Percentiles rank a stretch among this genome's conserved stretches.
Evolutionary conservation across 2,113 vertebrate genomes (phyloP).

Genomic region (Propithecus coquereli): DNA sequence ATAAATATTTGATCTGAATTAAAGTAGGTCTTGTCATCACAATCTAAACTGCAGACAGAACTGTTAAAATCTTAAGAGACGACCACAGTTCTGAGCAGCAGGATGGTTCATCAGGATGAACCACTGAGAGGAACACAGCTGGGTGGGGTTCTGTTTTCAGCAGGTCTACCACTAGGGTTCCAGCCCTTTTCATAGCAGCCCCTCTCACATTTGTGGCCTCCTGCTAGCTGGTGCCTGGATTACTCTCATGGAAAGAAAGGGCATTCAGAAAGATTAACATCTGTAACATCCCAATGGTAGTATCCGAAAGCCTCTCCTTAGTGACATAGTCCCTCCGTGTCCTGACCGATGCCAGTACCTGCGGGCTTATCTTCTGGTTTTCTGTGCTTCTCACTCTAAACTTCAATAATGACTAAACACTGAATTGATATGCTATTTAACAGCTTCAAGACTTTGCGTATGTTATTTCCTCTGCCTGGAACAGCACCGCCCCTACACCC

Average conservation of each 20-base stretch:
- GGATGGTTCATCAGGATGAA: neutral
- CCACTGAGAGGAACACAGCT: neutral
- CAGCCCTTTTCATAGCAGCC: neutral
- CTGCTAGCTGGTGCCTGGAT: neutral
- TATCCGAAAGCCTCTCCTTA: neutral
- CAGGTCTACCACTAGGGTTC: neutral
- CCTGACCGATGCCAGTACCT: neutral
- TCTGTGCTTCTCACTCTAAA: neutral
- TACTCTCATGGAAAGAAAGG: neutral
- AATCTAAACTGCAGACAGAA: neutral
- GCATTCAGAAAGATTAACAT: neutral
- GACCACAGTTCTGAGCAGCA: neutral
- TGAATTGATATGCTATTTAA: neutral
- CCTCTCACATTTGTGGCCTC: neutral
- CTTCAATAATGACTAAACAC: neutral
- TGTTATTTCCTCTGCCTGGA: neutral
- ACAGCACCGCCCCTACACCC: neutral
- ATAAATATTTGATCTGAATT: neutral
- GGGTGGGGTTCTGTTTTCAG: neutral
- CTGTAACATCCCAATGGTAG: neutral
- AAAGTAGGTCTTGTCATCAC: neutral
- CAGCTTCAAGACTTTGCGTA: neutral
- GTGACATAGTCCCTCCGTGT: fast-evolving
- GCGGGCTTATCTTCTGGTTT: neutral
- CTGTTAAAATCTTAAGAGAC: neutral